A percentile compares a stretch with the other conserved stretches of the same genome.
Conservation (phyloP, 2,797 vertebrate genomes). For the Pangasius djambal region DNA sequence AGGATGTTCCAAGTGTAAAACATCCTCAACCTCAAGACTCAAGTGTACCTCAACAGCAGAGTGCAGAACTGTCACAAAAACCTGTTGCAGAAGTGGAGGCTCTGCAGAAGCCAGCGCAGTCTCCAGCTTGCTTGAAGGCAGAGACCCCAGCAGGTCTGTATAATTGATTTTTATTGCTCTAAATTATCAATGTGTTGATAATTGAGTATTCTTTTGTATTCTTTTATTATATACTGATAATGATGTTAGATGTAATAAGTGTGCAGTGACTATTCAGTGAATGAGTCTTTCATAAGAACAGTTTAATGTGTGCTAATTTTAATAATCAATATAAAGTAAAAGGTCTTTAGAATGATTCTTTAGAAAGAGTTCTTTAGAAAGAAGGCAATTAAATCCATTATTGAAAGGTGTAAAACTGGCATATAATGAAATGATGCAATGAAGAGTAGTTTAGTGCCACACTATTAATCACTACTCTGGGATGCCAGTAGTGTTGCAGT, state of each 20-base stretch:
- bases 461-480: background rate
- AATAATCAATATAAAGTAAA: background rate
- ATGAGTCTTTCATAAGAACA: background rate
- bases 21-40: background rate
- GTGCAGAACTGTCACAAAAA: background rate
- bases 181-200: background rate
- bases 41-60: constrained; percentile 5
- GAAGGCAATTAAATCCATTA: background rate
- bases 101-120: background rate
- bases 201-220: background rate
- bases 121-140: background rate
- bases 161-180: background rate
- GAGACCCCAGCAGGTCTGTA: constrained; percentile 26
- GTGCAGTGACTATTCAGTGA: background rate
- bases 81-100: background rate
- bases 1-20: background rate
- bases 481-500: background rate
- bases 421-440: background rate
- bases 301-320: background rate
- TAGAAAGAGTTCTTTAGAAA: background rate
- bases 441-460: background rate
- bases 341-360: background rate
- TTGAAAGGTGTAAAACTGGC: background rate
- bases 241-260: background rate
- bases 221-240: background rate